Conservation (phyloP, 2,113 vertebrate genomes). For the Leucosticte australis region DNA sequence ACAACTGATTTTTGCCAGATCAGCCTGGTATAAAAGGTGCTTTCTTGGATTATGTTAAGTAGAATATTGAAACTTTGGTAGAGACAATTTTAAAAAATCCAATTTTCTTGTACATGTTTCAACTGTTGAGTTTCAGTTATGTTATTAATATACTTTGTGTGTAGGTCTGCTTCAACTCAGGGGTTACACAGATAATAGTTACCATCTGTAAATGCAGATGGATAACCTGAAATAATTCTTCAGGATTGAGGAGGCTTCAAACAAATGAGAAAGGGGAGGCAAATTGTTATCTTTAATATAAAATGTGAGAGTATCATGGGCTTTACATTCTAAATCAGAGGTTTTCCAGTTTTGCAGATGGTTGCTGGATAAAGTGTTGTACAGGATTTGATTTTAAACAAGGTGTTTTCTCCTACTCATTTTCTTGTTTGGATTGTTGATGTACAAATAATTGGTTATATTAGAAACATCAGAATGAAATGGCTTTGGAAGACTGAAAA, state of each 20-base stretch:
- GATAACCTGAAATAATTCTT: not conserved
- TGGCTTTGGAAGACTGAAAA: not conserved
- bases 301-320: not conserved
- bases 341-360: not conserved
- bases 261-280: not conserved
- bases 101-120: not conserved
- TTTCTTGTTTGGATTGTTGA: not conserved
- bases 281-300: not conserved
- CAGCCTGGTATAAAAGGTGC: not conserved
- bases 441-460: not conserved
- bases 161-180: not conserved
- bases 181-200: not conserved
- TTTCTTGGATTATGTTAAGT: not conserved
- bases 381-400: not conserved
- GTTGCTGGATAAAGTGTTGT: not conserved
- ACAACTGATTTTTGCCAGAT: not conserved
- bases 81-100: accelerated
- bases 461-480: not conserved
- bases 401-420: not conserved
- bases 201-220: slow-evolving; percentile 9
- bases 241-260: not conserved
- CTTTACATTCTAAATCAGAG: not conserved
- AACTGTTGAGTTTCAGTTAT: not conserved
- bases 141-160: not conserved
- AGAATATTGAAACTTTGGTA: not conserved